Percentiles rank a stretch among this genome's conserved stretches.
Evolutionary conservation across 2,888 invertebrate species (phyloP).

Genomic region (Iphiclides podalirius): DNA sequence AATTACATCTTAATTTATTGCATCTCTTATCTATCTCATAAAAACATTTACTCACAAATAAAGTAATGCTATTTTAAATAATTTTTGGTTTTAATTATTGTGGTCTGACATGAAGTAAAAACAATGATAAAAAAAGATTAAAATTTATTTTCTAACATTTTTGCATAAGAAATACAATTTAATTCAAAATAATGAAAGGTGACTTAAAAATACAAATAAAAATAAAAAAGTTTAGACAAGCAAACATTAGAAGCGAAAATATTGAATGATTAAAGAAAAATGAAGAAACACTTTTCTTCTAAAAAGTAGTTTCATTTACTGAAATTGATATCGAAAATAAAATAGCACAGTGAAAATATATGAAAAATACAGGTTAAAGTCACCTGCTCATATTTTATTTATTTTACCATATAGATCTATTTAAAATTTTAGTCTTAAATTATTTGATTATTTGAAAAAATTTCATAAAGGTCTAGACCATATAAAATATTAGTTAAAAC

Average conservation of each 20-base stretch:
- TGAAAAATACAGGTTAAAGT: slow-evolving; percentile 28
- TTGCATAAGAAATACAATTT: slow-evolving; percentile 18
- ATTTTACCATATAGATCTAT: neutral
- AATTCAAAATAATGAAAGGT: slow-evolving; percentile 20
- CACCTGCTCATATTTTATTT: slow-evolving; percentile 3
- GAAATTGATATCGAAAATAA: slow-evolving; percentile 32
- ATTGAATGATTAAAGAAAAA: slow-evolving; percentile 35
- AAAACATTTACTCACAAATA: too few species aligned
- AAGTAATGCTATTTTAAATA: too few species aligned
- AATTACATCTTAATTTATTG: too few species aligned
- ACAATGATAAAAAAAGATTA: slow-evolving; percentile 10
- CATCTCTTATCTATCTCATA: too few species aligned
- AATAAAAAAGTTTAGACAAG: slow-evolving; percentile 22
- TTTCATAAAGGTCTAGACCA: slow-evolving; percentile 15
- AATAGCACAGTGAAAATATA: slow-evolving; percentile 33
- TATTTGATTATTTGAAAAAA: slow-evolving; percentile 14
- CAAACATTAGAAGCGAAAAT: slow-evolving; percentile 28
- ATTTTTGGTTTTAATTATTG: too few species aligned
- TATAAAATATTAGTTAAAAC: slow-evolving; percentile 33
- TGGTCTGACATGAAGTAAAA: too few species aligned
- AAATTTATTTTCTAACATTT: slow-evolving; percentile 22
- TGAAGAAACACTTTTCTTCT: slow-evolving; percentile 56
- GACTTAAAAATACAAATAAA: slow-evolving; percentile 19
- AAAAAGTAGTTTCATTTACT: slow-evolving; percentile 52
- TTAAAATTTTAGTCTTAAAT: slow-evolving; percentile 11